phyloP scores from a whole-genome alignment of 2,888 invertebrate species.

The Globia sparganii region DNA sequence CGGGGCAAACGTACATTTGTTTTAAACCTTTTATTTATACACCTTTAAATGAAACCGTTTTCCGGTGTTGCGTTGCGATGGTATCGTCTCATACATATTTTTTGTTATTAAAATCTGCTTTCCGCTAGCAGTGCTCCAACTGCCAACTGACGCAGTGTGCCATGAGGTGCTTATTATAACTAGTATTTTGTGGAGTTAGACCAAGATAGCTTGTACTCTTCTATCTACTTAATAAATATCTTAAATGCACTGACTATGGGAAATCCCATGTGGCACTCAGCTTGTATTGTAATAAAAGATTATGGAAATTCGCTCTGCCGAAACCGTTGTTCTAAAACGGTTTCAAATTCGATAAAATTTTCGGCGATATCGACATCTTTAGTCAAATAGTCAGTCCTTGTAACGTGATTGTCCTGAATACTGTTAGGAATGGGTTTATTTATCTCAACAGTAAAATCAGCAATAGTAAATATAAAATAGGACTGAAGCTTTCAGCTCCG shows the following conservation, averaged over 20 bases:
- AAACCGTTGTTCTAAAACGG: background rate
- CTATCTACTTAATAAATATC: background rate
- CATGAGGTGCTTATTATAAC: background rate
- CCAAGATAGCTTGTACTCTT: background rate
- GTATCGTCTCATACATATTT: conserved; percentile 3
- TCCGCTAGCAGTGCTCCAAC: background rate
- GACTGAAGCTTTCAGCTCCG: background rate
- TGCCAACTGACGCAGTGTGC: background rate
- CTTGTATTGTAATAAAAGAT: background rate
- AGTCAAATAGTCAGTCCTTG: background rate
- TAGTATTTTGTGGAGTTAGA: background rate
- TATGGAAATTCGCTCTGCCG: background rate
- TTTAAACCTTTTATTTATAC: conserved; percentile 13
- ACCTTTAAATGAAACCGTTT: background rate
- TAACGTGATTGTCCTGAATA: background rate
- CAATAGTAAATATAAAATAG: background rate
- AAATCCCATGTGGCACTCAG: background rate
- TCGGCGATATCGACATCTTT: background rate
- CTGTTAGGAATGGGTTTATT: background rate
- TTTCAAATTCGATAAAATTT: background rate
- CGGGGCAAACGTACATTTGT: too few species aligned
- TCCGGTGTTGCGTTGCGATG: conserved; percentile 11
- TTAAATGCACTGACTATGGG: background rate
- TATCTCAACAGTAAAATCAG: background rate
- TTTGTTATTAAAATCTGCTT: conserved; percentile 6